Conservation (phyloP, 1,140 invertebrate species). For the Rhizoglyphus robini region DNA sequence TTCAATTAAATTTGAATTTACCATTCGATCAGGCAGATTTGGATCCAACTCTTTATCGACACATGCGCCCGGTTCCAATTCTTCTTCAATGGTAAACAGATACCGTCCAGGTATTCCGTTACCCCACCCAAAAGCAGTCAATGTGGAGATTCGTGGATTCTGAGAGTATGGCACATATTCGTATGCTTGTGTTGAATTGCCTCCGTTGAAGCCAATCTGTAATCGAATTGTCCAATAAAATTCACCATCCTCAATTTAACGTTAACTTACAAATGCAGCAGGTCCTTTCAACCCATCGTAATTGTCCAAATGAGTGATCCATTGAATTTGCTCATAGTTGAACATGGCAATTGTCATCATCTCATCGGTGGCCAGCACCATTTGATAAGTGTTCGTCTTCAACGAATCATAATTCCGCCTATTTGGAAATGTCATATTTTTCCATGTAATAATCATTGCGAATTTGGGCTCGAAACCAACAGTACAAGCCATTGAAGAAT, state of each 20-base stretch:
- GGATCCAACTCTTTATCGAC: slow-evolving; percentile 31
- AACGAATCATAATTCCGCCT: slow-evolving; percentile 50
- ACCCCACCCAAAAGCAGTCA: slow-evolving; percentile 64
- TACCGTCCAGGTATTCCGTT: slow-evolving; percentile 84
- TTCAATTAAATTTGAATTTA: too few species aligned
- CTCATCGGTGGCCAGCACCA: slow-evolving; percentile 80
- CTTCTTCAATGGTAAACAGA: slow-evolving; percentile 81
- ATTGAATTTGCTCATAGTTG: slow-evolving; percentile 75
- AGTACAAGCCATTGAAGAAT: slow-evolving; percentile 73
- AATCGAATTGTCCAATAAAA: too few species aligned
- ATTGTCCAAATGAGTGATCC: slow-evolving; percentile 71
- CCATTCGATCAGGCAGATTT: slow-evolving; percentile 34
- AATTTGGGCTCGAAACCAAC: slow-evolving; percentile 79
- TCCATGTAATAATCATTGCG: slow-evolving; percentile 78
- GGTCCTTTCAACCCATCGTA: slow-evolving; percentile 62
- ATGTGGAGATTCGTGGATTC: slow-evolving; percentile 60
- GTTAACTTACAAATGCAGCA: slow-evolving; percentile 69
- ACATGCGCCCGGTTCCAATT: slow-evolving; percentile 77
- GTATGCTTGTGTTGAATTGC: slow-evolving; percentile 79
- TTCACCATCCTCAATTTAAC: too few species aligned
- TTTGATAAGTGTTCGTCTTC: slow-evolving; percentile 86
- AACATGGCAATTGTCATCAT: slow-evolving; percentile 87
- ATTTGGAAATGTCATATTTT: slow-evolving; percentile 81
- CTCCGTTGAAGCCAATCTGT: slow-evolving; percentile 89
- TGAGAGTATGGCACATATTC: slow-evolving; percentile 84